Evolutionary conservation across 2,113 vertebrate genomes (phyloP).

Genomic region (Sula dactylatra): DNA sequence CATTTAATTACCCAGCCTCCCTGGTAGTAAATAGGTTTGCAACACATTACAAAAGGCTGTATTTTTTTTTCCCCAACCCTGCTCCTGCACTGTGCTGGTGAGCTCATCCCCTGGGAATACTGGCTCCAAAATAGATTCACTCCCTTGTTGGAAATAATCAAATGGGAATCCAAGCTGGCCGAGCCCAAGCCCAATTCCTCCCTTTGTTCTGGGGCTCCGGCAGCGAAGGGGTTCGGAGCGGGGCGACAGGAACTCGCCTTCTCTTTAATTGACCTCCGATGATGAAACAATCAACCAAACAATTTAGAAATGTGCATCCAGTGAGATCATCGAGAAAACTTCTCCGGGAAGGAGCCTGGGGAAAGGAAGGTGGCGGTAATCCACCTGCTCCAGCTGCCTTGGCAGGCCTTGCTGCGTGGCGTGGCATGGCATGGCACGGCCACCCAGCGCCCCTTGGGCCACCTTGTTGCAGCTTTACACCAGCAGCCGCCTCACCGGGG

Average conservation of each 20-base stretch:
- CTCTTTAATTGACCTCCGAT: constrained; percentile 57
- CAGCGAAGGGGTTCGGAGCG: constrained; percentile 35
- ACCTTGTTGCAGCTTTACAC: neutral
- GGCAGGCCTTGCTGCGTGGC: neutral
- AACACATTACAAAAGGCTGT: constrained; percentile 16
- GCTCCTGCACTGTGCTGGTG: neutral
- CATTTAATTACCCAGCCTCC: constrained; percentile 18
- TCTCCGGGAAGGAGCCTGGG: neutral
- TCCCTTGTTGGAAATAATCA: constrained; percentile 47
- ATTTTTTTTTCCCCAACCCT: neutral
- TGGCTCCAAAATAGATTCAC: constrained; percentile 33
- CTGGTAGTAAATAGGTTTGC: constrained; percentile 28
- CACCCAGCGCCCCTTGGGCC: neutral
- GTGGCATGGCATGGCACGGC: neutral
- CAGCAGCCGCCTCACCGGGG: accelerated
- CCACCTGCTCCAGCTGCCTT: neutral
- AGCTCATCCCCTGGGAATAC: constrained; percentile 43
- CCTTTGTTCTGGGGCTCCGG: constrained; percentile 60
- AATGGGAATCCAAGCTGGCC: constrained; percentile 65
- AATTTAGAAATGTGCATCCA: constrained; percentile 62
- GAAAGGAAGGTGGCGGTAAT: constrained; percentile 34
- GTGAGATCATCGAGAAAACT: constrained; percentile 57
- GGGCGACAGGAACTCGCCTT: constrained; percentile 48
- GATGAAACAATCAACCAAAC: constrained; percentile 60
- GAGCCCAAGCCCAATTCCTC: constrained; percentile 60